Conservation (phyloP, 2,797 vertebrate species). For the Cyprinella venusta region DNA sequence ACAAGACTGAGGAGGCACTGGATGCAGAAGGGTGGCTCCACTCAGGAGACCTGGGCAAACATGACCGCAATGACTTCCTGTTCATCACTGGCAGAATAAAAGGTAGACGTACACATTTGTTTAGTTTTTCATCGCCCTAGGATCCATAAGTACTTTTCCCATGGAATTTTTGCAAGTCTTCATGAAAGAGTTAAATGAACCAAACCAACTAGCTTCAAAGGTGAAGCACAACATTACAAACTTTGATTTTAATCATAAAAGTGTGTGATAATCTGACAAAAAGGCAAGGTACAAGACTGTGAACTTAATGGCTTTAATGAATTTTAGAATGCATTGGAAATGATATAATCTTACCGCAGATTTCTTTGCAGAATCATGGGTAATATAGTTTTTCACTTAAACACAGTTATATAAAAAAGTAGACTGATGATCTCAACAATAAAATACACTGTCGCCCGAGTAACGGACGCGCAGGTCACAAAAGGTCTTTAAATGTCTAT, state of each 20-base stretch:
- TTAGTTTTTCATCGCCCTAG: background rate
- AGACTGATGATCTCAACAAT: background rate
- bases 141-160: background rate
- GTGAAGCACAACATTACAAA: background rate
- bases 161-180: background rate
- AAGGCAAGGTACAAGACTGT: background rate
- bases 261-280: background rate
- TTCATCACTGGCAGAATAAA: conserved; percentile 85
- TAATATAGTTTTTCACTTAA: background rate
- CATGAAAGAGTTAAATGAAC: background rate
- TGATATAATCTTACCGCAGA: background rate
- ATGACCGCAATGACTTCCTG: conserved; percentile 70
- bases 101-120: conserved; percentile 63
- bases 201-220: background rate
- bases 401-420: background rate
- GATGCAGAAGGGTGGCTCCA: conserved; percentile 81
- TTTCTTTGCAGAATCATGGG: background rate
- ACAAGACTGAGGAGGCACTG: conserved; percentile 76
- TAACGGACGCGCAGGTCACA: background rate
- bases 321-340: no score
- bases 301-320: background rate
- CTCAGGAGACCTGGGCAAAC: conserved; percentile 81
- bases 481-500: background rate
- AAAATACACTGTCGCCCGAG: no score
- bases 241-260: background rate